Evolutionary conservation across 35 echinoderm and acorn worm species (phyloP).

Genomic region (Lytechinus pictus): DNA sequence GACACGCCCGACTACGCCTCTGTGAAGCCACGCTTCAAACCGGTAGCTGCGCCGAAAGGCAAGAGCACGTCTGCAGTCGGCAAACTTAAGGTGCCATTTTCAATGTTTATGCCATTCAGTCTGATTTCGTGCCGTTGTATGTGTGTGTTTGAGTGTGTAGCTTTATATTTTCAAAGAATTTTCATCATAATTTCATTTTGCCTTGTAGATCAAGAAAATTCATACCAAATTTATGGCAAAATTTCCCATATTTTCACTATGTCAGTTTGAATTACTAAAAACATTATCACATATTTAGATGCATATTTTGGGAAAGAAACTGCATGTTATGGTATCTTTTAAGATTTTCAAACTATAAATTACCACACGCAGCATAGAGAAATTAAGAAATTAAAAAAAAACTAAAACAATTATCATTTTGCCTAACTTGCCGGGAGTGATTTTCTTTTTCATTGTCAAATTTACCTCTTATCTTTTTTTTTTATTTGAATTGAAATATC

Average conservation of each 20-base stretch:
- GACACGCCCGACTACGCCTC: slow-evolving; percentile 25
- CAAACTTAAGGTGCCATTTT: slow-evolving; percentile 51
- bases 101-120: background rate
- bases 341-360: no score
- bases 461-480: background rate
- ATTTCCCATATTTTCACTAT: no score
- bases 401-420: no score
- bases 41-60: slow-evolving; percentile 18
- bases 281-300: background rate
- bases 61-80: slow-evolving; percentile 14
- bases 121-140: background rate
- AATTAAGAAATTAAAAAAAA: no score
- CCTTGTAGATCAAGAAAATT: background rate
- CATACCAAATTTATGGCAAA: no score
- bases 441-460: background rate
- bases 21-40: background rate
- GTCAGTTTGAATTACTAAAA: no score
- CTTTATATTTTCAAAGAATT: background rate
- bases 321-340: background rate
- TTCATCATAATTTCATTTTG: background rate
- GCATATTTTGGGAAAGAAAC: background rate
- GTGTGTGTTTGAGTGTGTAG: background rate
- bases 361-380: no score
- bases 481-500: background rate
- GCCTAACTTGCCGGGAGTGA: background rate